A percentile compares a stretch with the other conserved stretches of the same genome.
Evolutionary conservation across 1,140 invertebrate genomes (phyloP).

Genomic region (Formica selysi): DNA sequence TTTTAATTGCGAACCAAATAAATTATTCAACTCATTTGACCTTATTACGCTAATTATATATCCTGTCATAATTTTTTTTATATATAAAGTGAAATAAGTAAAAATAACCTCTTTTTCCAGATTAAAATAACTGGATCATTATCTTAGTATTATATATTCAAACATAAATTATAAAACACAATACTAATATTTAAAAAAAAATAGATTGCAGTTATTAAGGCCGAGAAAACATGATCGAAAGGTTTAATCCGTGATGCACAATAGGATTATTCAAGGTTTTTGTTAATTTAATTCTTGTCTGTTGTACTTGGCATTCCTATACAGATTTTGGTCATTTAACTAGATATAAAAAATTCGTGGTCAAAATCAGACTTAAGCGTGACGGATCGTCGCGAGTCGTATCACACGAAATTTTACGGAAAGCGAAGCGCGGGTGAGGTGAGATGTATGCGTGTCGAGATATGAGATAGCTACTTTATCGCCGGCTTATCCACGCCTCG

Average conservation of each 20-base stretch:
- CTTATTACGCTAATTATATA: constrained; percentile 37
- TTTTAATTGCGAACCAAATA: constrained; percentile 53
- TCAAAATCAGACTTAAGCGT: background rate
- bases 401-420: background rate
- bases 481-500: background rate
- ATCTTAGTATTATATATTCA: background rate
- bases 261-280: background rate
- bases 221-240: background rate
- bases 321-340: background rate
- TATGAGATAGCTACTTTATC: constrained; percentile 23
- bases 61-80: constrained; percentile 5
- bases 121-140: constrained; percentile 9
- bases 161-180: background rate
- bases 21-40: constrained; percentile 39
- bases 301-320: background rate
- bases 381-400: background rate
- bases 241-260: background rate
- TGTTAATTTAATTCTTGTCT: background rate
- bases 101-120: background rate
- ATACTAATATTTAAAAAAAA: background rate
- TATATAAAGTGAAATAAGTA: background rate
- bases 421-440: background rate
- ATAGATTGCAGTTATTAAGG: background rate
- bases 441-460: constrained; percentile 35
- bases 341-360: background rate